Evolutionary conservation across 2,888 invertebrate genomes (phyloP).

Genomic region (Epinotia demarniana): DNA sequence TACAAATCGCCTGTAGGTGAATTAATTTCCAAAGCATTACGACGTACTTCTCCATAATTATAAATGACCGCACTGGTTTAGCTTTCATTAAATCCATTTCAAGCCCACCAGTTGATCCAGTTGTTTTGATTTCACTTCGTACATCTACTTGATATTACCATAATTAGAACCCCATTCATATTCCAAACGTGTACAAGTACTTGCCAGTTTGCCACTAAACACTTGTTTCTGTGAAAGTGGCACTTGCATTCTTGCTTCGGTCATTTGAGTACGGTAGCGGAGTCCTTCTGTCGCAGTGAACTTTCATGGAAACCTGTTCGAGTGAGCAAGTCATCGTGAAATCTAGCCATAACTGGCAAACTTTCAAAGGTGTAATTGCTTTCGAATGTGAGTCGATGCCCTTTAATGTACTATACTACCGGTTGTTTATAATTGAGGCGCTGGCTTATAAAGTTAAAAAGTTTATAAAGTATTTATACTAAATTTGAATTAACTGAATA

Average conservation of each 20-base stretch:
- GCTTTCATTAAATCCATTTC: conserved; percentile 30
- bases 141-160: conserved; percentile 38
- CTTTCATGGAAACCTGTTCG: conserved; percentile 69
- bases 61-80: background rate
- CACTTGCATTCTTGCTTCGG: conserved; percentile 67
- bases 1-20: too few relatives aligned
- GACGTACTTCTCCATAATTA: background rate
- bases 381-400: conserved; percentile 54
- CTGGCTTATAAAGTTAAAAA: background rate
- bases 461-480: too few relatives aligned
- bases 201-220: conserved; percentile 49
- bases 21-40: background rate
- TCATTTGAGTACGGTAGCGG: conserved; percentile 62
- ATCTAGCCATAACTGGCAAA: conserved; percentile 67
- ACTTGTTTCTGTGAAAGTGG: conserved; percentile 67
- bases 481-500: too few relatives aligned
- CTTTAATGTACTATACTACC: conserved; percentile 2
- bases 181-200: conserved; percentile 47
- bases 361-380: conserved; percentile 65
- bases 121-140: conserved; percentile 40
- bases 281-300: conserved; percentile 56
- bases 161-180: conserved; percentile 45
- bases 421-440: background rate
- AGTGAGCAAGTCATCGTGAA: conserved; percentile 74
- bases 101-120: conserved; percentile 34